Evolutionary conservation across 37 sponge, comb jelly and placozoan genomes (phyloP).

Genomic region (Chondrosia reniformis): DNA sequence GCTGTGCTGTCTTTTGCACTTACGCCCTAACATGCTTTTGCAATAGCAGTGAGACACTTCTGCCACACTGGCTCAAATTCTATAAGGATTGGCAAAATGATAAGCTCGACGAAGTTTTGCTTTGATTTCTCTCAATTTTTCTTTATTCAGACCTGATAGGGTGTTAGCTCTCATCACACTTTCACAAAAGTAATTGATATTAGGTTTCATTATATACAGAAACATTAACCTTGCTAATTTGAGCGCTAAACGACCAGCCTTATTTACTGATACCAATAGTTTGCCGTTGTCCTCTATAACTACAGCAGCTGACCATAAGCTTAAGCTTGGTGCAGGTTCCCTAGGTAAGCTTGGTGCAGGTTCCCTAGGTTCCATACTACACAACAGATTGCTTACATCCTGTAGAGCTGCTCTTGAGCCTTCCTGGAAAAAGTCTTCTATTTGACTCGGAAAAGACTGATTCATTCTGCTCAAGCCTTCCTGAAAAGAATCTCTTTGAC

Average conservation of each 20-base stretch:
- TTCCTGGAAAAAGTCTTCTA: too few species aligned
- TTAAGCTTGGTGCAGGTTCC: too few species aligned
- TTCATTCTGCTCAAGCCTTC: too few species aligned
- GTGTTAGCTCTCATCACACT: neutral
- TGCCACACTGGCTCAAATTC: constrained; percentile 25
- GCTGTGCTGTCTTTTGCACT: constrained; percentile 17
- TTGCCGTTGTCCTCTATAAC: neutral
- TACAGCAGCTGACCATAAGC: too few species aligned
- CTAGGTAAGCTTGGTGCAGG: too few species aligned
- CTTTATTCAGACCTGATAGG: neutral
- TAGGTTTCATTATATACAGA: too few species aligned
- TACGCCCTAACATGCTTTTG: constrained; percentile 8
- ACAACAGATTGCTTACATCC: neutral
- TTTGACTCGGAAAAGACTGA: too few species aligned
- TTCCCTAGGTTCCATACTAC: too few species aligned
- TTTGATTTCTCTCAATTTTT: constrained; percentile 11
- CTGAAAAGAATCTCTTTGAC: neutral
- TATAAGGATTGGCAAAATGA: neutral
- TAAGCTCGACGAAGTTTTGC: neutral
- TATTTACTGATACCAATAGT: neutral
- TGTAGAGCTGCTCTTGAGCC: neutral
- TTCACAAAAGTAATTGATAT: constrained; percentile 13
- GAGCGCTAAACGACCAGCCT: constrained; percentile 8
- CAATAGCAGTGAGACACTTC: constrained; percentile 12
- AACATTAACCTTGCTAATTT: constrained; percentile 2